Conservation (phyloP, 2,888 invertebrate genomes). For the Agrochola macilenta region DNA sequence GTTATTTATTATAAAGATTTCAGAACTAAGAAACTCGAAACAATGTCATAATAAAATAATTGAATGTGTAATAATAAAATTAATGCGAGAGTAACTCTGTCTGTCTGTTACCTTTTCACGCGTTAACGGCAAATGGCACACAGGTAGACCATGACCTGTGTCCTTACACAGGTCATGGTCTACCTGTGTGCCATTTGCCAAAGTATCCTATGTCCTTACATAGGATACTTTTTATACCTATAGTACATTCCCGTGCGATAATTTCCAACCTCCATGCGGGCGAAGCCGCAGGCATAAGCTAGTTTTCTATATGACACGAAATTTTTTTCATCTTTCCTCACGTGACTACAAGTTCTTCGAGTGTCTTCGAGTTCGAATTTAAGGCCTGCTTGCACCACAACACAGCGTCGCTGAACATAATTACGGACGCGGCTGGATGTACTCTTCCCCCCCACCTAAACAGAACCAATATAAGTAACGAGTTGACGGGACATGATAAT, state of each 20-base stretch:
- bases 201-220: no score
- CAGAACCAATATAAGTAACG: neutral
- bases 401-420: no score
- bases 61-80: slow-evolving; percentile 1
- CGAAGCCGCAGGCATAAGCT: neutral
- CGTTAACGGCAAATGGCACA: neutral
- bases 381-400: neutral
- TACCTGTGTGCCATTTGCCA: no score
- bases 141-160: neutral
- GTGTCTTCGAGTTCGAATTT: neutral
- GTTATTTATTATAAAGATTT: slow-evolving; percentile 1
- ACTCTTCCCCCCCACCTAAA: no score
- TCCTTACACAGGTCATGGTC: no score
- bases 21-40: neutral
- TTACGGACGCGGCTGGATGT: no score
- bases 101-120: neutral
- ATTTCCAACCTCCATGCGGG: no score
- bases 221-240: neutral
- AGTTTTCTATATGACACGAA: neutral
- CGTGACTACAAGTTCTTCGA: neutral
- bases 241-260: neutral
- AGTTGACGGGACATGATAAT: neutral
- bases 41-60: neutral
- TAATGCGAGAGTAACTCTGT: neutral
- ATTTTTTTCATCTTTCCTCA: neutral